phyloP scores from a whole-genome alignment of 2,888 invertebrate species.

The Arctia plantaginis region DNA sequence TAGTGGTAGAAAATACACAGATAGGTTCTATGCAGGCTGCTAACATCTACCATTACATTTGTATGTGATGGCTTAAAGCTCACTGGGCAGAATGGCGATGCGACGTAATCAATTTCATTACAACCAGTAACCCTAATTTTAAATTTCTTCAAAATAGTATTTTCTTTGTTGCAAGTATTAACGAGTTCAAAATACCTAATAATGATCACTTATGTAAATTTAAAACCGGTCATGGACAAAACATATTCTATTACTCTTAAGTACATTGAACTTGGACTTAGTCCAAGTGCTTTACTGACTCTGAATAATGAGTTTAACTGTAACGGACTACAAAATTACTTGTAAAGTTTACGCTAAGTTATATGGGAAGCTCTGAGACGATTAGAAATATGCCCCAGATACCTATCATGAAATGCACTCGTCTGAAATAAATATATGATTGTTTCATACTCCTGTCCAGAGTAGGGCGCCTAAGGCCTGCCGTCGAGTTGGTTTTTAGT shows the following conservation, averaged over 20 bases:
- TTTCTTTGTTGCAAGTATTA: no score
- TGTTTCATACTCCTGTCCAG: no score
- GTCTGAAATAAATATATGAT: not conserved
- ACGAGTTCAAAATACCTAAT: conserved; percentile 1
- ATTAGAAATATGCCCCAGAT: not conserved
- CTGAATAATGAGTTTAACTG: conserved; percentile 36
- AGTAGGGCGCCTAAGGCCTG: no score
- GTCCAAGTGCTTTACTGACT: conserved; percentile 35
- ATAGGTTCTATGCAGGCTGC: not conserved
- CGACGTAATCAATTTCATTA: no score
- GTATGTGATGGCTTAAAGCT: not conserved
- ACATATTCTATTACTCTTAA: conserved; percentile 27
- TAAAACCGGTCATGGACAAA: conserved; percentile 27
- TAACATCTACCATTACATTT: not conserved
- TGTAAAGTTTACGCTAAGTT: conserved; percentile 11
- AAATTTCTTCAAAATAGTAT: no score
- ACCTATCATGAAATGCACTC: not conserved
- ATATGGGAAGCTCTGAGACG: not conserved
- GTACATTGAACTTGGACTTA: conserved; percentile 51
- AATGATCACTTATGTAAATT: conserved; percentile 27
- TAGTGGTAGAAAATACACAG: not conserved
- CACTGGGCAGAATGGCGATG: no score
- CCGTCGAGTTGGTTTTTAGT: no score
- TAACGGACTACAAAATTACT: not conserved
- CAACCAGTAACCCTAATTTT: no score